phyloP scores from a whole-genome alignment of 53 echinoderm and acorn worm species.

The Mesocentrotus franciscanus region DNA sequence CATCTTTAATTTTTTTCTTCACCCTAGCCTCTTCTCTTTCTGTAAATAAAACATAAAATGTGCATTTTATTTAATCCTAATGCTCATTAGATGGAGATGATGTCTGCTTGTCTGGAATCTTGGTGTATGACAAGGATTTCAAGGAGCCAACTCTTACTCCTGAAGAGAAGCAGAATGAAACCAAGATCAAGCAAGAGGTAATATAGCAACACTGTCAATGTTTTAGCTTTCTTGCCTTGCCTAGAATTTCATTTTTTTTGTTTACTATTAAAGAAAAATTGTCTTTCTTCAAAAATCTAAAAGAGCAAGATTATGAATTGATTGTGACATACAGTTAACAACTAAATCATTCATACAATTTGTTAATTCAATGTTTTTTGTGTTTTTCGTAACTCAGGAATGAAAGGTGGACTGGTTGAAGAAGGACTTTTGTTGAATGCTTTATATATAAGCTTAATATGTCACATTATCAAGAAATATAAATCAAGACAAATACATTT shows the following conservation, averaged over 20 bases:
- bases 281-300: too few relatives aligned
- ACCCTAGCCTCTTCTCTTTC: neutral
- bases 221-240: neutral
- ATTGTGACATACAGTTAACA: too few relatives aligned
- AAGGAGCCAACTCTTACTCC: constrained; percentile 56
- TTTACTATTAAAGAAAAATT: neutral
- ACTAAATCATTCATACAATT: too few relatives aligned
- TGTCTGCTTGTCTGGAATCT: constrained; percentile 56
- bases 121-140: constrained; percentile 77
- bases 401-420: too few relatives aligned
- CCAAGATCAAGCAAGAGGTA: constrained; percentile 78
- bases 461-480: too few relatives aligned
- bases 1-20: too few relatives aligned
- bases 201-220: neutral
- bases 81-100: constrained; percentile 46
- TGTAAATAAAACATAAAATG: neutral
- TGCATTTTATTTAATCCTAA: neutral
- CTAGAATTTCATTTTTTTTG: neutral
- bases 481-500: too few relatives aligned
- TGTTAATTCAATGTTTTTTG: too few relatives aligned
- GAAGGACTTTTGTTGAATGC: too few relatives aligned
- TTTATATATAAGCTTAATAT: too few relatives aligned
- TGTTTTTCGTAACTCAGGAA: too few relatives aligned
- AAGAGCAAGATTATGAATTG: too few relatives aligned
- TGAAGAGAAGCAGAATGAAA: constrained; percentile 71